Percentiles rank a stretch among this genome's conserved stretches.
Conservation (phyloP, 2,113 vertebrate species). For the Tretioscincus oriximinensis region DNA sequence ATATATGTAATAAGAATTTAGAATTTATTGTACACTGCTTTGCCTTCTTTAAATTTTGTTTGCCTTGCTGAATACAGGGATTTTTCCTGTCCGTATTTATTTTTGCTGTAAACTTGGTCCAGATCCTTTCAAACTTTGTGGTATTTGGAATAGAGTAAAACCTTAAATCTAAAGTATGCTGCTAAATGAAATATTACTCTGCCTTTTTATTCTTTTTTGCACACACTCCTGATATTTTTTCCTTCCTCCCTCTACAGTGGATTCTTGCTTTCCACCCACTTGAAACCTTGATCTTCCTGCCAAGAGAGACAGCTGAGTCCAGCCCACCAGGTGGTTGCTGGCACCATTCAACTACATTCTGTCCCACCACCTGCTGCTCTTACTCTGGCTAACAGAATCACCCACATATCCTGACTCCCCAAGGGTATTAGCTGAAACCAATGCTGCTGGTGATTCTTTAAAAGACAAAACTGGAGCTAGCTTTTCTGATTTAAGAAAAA, state of each 20-base stretch:
- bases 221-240: neutral
- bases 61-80: neutral
- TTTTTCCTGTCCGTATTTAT: neutral
- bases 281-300: neutral
- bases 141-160: neutral
- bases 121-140: neutral
- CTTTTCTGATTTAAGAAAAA: neutral
- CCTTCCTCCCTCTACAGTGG: neutral
- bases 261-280: neutral
- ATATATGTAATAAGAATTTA: neutral
- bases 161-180: neutral
- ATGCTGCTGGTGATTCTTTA: neutral
- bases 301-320: conserved; percentile 28
- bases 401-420: accelerated
- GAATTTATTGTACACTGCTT: neutral
- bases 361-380: neutral
- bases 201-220: neutral
- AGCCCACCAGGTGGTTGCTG: neutral
- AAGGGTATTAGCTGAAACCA: accelerated
- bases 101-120: neutral
- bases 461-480: neutral
- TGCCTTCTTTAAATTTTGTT: neutral
- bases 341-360: neutral
- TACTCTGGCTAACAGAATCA: neutral
- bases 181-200: neutral